Evolutionary conservation across 2,888 invertebrate species (phyloP).

Genomic region (Conus canariensis): DNA sequence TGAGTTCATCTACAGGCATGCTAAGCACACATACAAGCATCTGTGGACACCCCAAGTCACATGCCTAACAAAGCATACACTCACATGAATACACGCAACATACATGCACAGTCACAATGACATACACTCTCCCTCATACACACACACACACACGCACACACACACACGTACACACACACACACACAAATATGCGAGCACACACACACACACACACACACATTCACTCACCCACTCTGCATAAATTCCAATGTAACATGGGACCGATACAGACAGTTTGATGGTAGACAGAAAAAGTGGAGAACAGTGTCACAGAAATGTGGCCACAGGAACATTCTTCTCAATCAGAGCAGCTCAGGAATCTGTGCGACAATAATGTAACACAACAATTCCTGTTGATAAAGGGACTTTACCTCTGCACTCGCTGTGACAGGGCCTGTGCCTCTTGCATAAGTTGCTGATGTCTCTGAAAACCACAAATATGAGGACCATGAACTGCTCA

Average conservation of each 20-base stretch:
- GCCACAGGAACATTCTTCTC: too few species aligned
- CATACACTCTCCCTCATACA: not conserved
- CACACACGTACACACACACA: not conserved
- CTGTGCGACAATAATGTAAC: too few species aligned
- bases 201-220: too few species aligned
- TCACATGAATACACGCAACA: not conserved
- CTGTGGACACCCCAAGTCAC: not conserved
- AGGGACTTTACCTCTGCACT: conserved; percentile 1
- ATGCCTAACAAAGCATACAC: not conserved
- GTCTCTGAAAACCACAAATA: conserved; percentile 27
- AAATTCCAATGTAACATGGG: too few species aligned
- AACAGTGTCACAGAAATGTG: too few species aligned
- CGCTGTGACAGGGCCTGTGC: conserved; percentile 17
- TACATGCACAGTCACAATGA: not conserved
- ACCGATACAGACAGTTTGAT: too few species aligned
- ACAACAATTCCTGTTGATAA: too few species aligned
- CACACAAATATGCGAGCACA: not conserved
- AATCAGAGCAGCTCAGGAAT: too few species aligned
- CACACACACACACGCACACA: not conserved
- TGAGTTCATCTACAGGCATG: not conserved
- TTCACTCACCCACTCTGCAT: too few species aligned
- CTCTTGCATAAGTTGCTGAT: conserved; percentile 19
- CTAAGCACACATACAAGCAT: not conserved
- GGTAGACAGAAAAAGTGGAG: too few species aligned
- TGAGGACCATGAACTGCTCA: too few species aligned